Evolutionary conservation across 1,140 invertebrate genomes (phyloP).

Genomic region (Papilio dardanus): DNA sequence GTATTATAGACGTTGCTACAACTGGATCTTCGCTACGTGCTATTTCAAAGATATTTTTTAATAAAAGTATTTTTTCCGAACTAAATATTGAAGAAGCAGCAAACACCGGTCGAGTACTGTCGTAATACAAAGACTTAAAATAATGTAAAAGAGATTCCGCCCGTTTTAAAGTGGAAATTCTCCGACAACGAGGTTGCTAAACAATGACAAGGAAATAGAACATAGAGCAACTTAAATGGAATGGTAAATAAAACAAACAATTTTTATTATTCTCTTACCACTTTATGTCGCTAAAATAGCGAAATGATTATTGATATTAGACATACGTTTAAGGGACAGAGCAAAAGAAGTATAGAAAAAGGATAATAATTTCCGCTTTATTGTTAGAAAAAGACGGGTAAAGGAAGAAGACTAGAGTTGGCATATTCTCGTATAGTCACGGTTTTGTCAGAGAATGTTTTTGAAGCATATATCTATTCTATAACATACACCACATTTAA

Average conservation of each 20-base stretch:
- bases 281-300: too few relatives aligned
- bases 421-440: too few relatives aligned
- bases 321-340: not conserved
- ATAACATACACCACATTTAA: too few relatives aligned
- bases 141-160: constrained; percentile 15
- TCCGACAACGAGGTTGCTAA: constrained; percentile 9
- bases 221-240: not conserved
- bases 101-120: not conserved
- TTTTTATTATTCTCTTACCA: too few relatives aligned
- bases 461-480: too few relatives aligned
- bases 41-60: not conserved
- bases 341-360: not conserved
- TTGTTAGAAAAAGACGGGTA: not conserved
- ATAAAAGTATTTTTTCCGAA: not conserved
- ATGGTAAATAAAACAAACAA: not conserved
- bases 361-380: too few relatives aligned
- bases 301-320: too few relatives aligned
- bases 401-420: not conserved
- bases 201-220: constrained; percentile 9
- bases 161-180: constrained; percentile 16
- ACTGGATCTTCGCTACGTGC: too few relatives aligned
- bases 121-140: constrained; percentile 6
- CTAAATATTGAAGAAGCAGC: not conserved
- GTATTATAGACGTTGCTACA: too few relatives aligned
- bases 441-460: not conserved